These are phyloP conservation scores for Lasioglossum villosulum DNA, from an alignment of 2,888 invertebrate genomes.

Conservation along the genomic window DNA sequence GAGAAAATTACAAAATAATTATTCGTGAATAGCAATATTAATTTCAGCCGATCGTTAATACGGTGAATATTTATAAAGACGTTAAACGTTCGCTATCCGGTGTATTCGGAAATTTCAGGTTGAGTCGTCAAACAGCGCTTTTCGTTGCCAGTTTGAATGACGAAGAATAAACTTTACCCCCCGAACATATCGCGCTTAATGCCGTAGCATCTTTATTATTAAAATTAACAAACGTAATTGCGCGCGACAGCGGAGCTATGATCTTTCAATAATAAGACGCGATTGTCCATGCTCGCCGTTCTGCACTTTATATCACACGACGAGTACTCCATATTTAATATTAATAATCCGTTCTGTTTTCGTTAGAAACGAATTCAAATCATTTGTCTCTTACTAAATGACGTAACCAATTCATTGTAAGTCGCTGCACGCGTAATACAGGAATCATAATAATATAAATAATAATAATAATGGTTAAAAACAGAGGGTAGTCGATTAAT, in stretches of 20 bases:
- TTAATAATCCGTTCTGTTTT: not conserved
- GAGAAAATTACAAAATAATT: conserved; percentile 38
- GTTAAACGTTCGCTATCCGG: not conserved
- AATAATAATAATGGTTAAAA: not conserved
- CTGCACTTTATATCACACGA: not conserved
- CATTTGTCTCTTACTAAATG: not conserved
- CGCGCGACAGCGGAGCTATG: not conserved
- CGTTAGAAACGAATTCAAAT: not conserved
- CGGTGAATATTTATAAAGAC: conserved; percentile 15
- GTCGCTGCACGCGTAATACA: too few species aligned
- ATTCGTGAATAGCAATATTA: conserved; percentile 34
- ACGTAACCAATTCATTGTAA: not conserved
- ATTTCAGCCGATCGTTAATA: conserved; percentile 29
- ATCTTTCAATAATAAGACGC: not conserved
- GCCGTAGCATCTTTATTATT: not conserved
- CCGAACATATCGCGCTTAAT: not conserved
- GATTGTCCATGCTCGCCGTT: not conserved
- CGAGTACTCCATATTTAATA: not conserved
- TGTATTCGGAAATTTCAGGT: conserved; percentile 1
- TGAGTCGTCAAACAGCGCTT: not conserved
- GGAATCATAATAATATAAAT: not conserved
- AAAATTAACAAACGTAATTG: not conserved
- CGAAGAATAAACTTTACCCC: not conserved
- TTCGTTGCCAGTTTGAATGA: not conserved
- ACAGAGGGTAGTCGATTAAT: not conserved